Evolutionary conservation across 2,797 vertebrate species (phyloP).

Genomic region (Manis pentadactyla): DNA sequence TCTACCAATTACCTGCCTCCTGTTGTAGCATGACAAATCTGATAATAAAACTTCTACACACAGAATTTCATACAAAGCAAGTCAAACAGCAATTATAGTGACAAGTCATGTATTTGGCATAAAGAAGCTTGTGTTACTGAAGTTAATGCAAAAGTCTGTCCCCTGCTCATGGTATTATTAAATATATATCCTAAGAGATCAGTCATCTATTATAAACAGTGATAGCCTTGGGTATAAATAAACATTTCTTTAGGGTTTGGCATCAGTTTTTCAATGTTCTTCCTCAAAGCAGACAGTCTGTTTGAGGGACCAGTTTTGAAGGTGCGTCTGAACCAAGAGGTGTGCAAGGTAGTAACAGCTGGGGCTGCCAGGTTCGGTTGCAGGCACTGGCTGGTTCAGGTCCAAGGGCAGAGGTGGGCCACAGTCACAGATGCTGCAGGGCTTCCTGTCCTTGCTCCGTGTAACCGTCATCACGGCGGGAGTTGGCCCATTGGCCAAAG

Average conservation of each 20-base stretch:
- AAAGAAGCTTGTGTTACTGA: conserved; percentile 83
- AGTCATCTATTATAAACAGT: conserved; percentile 75
- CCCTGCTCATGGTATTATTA: conserved; percentile 72
- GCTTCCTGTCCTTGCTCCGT: conserved; percentile 98
- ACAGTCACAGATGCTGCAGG: conserved; percentile 94
- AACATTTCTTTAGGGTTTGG: conserved; percentile 72
- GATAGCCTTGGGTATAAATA: conserved; percentile 68
- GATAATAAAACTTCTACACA: conserved; percentile 63
- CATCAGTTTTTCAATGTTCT: conserved; percentile 71
- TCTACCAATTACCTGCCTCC: neutral
- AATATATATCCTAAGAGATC: conserved; percentile 73
- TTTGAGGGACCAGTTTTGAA: conserved; percentile 54
- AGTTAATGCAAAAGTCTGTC: conserved; percentile 81
- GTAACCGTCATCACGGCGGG: conserved; percentile 90
- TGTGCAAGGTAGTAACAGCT: conserved; percentile 31
- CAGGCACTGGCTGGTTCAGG: conserved; percentile 33
- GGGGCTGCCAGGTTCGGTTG: conserved; percentile 36
- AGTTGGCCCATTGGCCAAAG: conserved; percentile 91
- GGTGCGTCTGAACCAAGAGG: neutral
- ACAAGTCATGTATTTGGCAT: conserved; percentile 83
- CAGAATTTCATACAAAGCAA: conserved; percentile 71
- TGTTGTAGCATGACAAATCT: conserved; percentile 37
- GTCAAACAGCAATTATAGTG: conserved; percentile 66
- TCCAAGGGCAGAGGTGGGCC: neutral
- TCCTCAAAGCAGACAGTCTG: conserved; percentile 67